Base-by-base conservation (phyloP, 2,888 invertebrate species). In the Dicyrtomina minuta region DNA sequence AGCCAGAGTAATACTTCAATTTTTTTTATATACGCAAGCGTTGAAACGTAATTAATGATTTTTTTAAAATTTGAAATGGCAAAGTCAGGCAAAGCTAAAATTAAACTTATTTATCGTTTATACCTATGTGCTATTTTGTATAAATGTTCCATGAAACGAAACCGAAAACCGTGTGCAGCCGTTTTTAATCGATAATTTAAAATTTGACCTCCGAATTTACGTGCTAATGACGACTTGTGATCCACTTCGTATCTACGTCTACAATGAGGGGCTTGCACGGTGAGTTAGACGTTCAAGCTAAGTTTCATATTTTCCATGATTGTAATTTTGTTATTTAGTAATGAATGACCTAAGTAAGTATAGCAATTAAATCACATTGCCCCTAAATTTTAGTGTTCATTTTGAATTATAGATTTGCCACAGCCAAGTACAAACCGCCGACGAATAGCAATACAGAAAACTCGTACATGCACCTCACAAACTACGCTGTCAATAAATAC, bases 381-480 rank as follows among this genome's bases (percentile, higher is more conserved):
- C n/a, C n/a, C n/a, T n/a, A n/a, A n/a, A n/a, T 17, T 13, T 8
- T 13, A 8, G 15, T 55, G 15, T 55, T 8, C 24, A 24, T 2
- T 13, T 13, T 17, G 13, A 8, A 4, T 77, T 79, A 33, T 69
- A 88, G 92, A 79, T 94, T 96, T 81, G 95, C 95, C 1, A 96
- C 96, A 1, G 90, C 88, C 78, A 87, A 90, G 75, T 96, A 96
- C 80, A 89, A 88, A 68, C 91, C 92, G 79, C 95, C 95, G 0
- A 90, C 87, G 41, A 85, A 87, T 15, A 87, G 88, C 74, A 96
- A 96, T 79, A 88, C 90, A 8, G 88, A 89, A 0, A 94, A 96
- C 81, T 89, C 93, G 17, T 95, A 90, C 81, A 96, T 96, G 95
- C 96, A 96, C 81, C 83, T 96, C 70, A 96, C 96, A 12, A 96